Conservation (phyloP, 2,113 vertebrate genomes). For the Indri indri region DNA sequence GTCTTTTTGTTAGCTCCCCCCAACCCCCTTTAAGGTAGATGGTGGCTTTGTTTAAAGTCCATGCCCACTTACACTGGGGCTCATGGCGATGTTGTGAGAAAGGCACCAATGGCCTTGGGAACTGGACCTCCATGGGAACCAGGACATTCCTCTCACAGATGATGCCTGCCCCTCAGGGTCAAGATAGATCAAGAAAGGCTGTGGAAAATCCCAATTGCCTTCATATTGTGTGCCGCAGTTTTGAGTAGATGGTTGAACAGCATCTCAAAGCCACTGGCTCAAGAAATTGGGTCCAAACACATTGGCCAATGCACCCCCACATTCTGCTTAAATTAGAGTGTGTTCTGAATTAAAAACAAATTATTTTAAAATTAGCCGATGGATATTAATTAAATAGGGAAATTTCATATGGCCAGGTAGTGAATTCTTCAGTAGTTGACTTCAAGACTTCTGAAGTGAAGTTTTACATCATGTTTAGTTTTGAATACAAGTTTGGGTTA, state of each 20-base stretch:
- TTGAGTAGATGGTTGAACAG: background rate
- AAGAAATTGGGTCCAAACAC: background rate
- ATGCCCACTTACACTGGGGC: background rate
- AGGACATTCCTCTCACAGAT: background rate
- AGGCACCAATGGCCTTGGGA: background rate
- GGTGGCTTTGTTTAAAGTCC: background rate
- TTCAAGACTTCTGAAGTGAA: background rate
- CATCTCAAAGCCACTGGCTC: background rate
- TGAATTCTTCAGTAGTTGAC: background rate
- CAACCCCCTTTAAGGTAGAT: background rate
- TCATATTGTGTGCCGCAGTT: background rate
- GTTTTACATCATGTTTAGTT: background rate
- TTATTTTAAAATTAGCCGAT: background rate
- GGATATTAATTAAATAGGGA: background rate
- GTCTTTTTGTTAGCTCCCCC: background rate
- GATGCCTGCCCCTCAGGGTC: background rate
- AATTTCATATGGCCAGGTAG: background rate
- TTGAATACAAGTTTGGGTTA: background rate
- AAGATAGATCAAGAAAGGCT: background rate
- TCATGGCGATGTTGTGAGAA: background rate
- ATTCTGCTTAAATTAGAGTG: background rate
- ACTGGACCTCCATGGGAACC: background rate
- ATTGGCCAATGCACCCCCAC: background rate
- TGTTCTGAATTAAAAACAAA: background rate
- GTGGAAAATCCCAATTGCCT: rapidly evolving